Evolutionary conservation across 2,888 invertebrate species (phyloP), one percentile per base, ranked within the genome.

Genomic region (Drosophila flavopinicola): DNA sequence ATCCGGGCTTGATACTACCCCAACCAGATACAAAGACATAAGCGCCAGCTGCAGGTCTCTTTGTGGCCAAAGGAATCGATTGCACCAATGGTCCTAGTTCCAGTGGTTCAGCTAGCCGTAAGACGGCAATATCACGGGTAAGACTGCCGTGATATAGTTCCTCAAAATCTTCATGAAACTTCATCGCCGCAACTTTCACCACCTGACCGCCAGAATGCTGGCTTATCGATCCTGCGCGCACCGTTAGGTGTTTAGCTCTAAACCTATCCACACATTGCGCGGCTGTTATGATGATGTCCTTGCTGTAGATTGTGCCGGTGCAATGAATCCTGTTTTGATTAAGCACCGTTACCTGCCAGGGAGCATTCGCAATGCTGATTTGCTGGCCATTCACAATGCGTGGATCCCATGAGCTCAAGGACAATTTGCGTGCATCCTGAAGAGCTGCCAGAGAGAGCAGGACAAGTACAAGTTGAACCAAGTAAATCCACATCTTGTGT

Each of bases 341-440:
- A 11, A 27, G 6, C 9, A 47, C 1, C 0, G 37, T 10, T 1
- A 48, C 27, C 11, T 48, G 48, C 25, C 37, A 35, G 2, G 47
- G 47, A n/a, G 15, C 20, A 0, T n/a, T 1, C 9, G 13, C 7
- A 25, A 48, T 48, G 6, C 24, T 9, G 11, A 48, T 35, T 10
- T 24, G 25, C 0, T n/a, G 0, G 2, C 48, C 48, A 48, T 48
- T 48, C 2, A 48, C 7, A 48, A 48, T 48, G 2, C 48, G 37
- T 1, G 15, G 20, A 20, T 20, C 4, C 20, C 20, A 20, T 20
- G 2, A 2, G 20, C 20, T 4, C 4, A 20, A 20, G n/a, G 2
- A 23, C 33, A 24, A 1, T 6, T n/a, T 24, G 3, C 17, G 23
- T 13, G 33, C 47, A 1, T 10, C n/a, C 6, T 7, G 13, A 10